Evolutionary conservation across 2,797 vertebrate species (phyloP).

Genomic region (Myiothlypis coronata): DNA sequence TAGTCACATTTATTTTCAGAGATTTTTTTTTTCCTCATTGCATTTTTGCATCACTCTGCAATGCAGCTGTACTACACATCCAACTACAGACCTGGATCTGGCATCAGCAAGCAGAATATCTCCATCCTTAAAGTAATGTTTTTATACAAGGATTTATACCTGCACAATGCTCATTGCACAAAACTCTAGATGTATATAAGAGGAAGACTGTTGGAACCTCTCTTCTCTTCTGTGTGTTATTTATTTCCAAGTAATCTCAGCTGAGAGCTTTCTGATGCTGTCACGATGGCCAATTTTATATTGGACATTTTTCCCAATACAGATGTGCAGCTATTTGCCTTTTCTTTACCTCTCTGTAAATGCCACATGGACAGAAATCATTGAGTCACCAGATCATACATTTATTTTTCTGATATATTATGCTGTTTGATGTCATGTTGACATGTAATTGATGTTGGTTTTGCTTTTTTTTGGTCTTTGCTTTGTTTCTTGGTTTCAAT

Average conservation of each 20-base stretch:
- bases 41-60: neutral
- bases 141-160: neutral
- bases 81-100: neutral
- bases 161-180: neutral
- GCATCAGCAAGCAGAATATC: neutral
- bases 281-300: constrained; percentile 66
- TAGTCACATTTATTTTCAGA: constrained; percentile 13
- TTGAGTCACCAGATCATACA: constrained; percentile 62
- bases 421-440: constrained; percentile 73
- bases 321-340: constrained; percentile 35
- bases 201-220: neutral
- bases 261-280: constrained; percentile 34
- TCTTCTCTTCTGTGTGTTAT: neutral
- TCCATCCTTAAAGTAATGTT: neutral
- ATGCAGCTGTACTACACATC: neutral
- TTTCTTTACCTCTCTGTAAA: constrained; percentile 64
- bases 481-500: constrained; percentile 73
- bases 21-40: neutral
- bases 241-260: constrained; percentile 46
- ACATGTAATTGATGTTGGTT: constrained; percentile 68
- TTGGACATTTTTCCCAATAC: constrained; percentile 18
- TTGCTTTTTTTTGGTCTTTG: constrained; percentile 69
- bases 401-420: constrained; percentile 73
- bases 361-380: constrained; percentile 66
- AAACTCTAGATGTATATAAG: neutral